These are phyloP conservation scores for Pristionchus exspectatus DNA, from an alignment of 2,888 invertebrate genomes.

Conservation along the genomic window DNA sequence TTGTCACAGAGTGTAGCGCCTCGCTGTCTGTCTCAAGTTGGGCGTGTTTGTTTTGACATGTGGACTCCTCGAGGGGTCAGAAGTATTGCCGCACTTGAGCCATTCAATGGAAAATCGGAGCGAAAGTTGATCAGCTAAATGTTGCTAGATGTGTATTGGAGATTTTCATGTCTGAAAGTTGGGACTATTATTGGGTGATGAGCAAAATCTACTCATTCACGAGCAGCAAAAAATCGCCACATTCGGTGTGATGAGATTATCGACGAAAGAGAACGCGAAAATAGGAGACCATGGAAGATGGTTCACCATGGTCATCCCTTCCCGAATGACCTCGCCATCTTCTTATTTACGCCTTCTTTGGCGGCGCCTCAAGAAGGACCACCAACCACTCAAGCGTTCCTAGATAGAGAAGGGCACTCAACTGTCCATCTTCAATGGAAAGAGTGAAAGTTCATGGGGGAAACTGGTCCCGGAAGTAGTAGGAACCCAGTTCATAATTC, in stretches of 20 bases:
- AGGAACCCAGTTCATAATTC: background rate
- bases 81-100: slow-evolving; percentile 13
- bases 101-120: background rate
- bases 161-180: too few species aligned
- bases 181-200: too few species aligned
- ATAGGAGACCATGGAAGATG: too few species aligned
- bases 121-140: background rate
- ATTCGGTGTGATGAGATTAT: too few species aligned
- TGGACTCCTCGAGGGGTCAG: background rate
- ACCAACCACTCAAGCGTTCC: slow-evolving; percentile 36
- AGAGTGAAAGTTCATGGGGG: slow-evolving; percentile 11
- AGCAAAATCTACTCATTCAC: too few species aligned
- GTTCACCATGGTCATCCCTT: background rate
- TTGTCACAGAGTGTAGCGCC: slow-evolving; percentile 26
- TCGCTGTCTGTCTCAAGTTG: background rate
- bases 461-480: background rate
- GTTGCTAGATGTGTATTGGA: too few species aligned
- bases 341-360: slow-evolving; percentile 32
- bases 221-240: too few species aligned
- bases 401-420: background rate
- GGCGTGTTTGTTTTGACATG: slow-evolving; percentile 10
- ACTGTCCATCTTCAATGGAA: background rate
- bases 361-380: slow-evolving; percentile 14
- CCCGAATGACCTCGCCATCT: background rate
- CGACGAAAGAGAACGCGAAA: too few species aligned